Evolutionary conservation across 2,113 vertebrate genomes (phyloP).

Genomic region (Neolamprologus tretocephalus): DNA sequence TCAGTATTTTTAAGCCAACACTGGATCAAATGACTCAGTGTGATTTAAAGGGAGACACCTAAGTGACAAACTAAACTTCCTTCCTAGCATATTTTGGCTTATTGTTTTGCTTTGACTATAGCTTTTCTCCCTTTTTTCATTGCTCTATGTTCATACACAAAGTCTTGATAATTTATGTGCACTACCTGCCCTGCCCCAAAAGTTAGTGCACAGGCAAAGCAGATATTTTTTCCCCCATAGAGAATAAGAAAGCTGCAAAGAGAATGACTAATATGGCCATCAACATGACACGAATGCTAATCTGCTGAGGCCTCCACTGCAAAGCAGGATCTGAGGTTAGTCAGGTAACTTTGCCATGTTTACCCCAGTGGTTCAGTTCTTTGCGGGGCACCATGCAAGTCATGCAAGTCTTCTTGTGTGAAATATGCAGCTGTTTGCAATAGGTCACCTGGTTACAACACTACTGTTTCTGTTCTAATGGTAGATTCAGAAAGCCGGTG

Average conservation of each 20-base stretch:
- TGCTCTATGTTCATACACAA: background rate
- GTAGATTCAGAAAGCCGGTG: background rate
- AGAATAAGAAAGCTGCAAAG: background rate
- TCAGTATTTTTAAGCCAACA: background rate
- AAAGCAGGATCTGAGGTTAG: background rate
- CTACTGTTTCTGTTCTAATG: background rate
- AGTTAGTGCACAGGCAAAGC: background rate
- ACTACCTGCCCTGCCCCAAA: background rate
- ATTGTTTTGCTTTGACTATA: background rate
- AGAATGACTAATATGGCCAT: background rate
- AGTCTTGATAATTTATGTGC: background rate
- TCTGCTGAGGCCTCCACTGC: background rate
- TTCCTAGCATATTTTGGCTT: background rate
- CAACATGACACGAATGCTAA: background rate
- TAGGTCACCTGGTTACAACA: background rate
- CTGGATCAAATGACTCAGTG: background rate
- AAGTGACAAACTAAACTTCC: background rate
- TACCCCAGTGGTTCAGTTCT: background rate
- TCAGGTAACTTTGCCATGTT: background rate
- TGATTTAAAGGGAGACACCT: background rate
- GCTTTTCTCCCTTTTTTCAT: background rate
- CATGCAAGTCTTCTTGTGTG: background rate
- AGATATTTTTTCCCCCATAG: accelerated
- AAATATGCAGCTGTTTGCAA: background rate
- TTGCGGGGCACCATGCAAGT: background rate